phyloP scores from a whole-genome alignment of 1,140 invertebrate genomes.

The Aphaenogaster floridana region DNA sequence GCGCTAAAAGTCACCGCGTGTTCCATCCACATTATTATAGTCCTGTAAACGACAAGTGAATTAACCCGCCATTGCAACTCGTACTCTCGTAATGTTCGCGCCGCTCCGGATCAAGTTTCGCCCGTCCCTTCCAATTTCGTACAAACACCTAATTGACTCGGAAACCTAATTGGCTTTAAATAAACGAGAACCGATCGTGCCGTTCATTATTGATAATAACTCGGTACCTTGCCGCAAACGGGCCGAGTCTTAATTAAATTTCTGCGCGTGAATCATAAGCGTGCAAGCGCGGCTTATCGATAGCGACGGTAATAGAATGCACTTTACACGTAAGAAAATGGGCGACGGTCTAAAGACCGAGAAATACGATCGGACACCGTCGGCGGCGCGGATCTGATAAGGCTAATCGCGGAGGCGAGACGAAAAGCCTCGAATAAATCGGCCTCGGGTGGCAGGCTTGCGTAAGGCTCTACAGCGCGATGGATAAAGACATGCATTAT shows the following conservation, averaged over 20 bases:
- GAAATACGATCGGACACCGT: slow-evolving; percentile 56
- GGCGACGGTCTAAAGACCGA: slow-evolving; percentile 28
- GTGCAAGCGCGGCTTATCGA: slow-evolving; percentile 16
- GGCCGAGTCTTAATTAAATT: slow-evolving; percentile 28
- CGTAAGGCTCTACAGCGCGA: slow-evolving; percentile 39
- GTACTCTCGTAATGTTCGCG: neutral
- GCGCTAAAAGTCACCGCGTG: slow-evolving; percentile 23
- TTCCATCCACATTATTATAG: slow-evolving; percentile 8
- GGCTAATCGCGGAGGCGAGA: slow-evolving; percentile 41
- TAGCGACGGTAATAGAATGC: slow-evolving; percentile 35
- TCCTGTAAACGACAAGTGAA: slow-evolving; percentile 2
- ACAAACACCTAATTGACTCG: neutral
- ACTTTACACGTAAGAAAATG: slow-evolving; percentile 38
- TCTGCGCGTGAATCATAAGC: slow-evolving; percentile 19
- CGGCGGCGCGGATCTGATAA: slow-evolving; percentile 49
- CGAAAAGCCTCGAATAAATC: slow-evolving; percentile 62
- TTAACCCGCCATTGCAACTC: neutral
- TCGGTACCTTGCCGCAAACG: neutral
- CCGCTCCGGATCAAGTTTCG: neutral
- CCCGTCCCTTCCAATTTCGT: neutral
- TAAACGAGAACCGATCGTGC: neutral
- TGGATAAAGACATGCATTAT: slow-evolving; percentile 60
- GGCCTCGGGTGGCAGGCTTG: slow-evolving; percentile 27
- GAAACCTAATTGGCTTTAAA: neutral
- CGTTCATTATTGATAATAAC: neutral